Evolutionary conservation across 1,140 invertebrate species (phyloP).

Genomic region (Phymorhynchus buccinoides): DNA sequence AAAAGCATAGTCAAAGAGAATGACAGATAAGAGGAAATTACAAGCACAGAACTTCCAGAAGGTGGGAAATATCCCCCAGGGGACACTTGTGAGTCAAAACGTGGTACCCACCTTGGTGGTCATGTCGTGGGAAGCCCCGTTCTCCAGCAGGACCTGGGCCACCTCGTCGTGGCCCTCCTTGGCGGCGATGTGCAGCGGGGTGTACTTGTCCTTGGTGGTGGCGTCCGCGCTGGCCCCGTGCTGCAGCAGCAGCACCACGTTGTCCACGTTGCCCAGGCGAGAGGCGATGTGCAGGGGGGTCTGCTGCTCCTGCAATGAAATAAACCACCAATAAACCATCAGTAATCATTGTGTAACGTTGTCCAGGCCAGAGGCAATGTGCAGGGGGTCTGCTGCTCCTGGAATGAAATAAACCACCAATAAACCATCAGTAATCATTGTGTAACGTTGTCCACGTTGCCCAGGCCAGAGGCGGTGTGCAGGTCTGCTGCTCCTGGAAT

Average conservation of each 20-base stretch:
- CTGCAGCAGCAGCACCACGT: slow-evolving; percentile 71
- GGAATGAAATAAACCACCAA: too few species aligned
- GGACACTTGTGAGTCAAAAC: too few species aligned
- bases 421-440: too few species aligned
- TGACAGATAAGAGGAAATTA: too few species aligned
- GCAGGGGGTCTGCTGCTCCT: slow-evolving; percentile 51
- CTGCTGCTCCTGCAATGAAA: slow-evolving; percentile 66
- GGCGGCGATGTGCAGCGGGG: slow-evolving; percentile 97
- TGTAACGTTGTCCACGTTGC: too few species aligned
- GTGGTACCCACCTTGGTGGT: slow-evolving; percentile 88
- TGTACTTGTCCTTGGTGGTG: slow-evolving; percentile 86
- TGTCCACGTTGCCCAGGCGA: slow-evolving; percentile 75
- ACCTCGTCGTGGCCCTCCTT: slow-evolving; percentile 97
- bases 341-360: too few species aligned
- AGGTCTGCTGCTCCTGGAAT: too few species aligned
- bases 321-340: too few species aligned
- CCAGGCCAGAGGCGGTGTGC: too few species aligned
- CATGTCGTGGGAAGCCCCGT: slow-evolving; percentile 92
- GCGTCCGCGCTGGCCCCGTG: slow-evolving; percentile 71
- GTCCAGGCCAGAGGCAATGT: slow-evolving; percentile 79
- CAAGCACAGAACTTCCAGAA: too few species aligned
- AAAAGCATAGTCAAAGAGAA: too few species aligned
- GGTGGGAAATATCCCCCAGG: too few species aligned
- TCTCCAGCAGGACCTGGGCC: slow-evolving; percentile 94
- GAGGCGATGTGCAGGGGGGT: slow-evolving; percentile 79